phyloP scores from a whole-genome alignment of 2,888 invertebrate species.

The Eilema sororculum region DNA sequence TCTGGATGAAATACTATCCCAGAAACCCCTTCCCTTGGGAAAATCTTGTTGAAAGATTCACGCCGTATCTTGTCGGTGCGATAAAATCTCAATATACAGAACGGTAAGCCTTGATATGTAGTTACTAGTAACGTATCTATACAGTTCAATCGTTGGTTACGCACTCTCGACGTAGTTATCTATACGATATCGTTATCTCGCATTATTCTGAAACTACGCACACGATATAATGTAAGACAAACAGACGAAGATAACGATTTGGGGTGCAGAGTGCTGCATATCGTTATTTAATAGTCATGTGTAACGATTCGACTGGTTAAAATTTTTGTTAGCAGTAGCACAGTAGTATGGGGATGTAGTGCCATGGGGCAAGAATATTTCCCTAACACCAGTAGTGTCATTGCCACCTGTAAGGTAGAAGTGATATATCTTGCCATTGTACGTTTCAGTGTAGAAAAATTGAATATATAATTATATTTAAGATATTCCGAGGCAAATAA shows the following conservation, averaged over 20 bases:
- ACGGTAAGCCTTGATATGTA: neutral
- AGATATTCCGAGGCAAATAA: no score
- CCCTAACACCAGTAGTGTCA: no score
- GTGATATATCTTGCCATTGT: no score
- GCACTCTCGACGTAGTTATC: constrained; percentile 22
- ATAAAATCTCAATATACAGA: neutral
- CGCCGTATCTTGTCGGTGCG: neutral
- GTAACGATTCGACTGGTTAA: neutral
- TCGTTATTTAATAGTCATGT: neutral
- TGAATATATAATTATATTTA: no score
- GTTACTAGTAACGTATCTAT: constrained; percentile 2
- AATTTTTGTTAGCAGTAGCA: no score
- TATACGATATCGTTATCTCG: constrained; percentile 28
- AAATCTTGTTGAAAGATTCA: neutral
- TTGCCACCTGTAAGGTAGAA: no score
- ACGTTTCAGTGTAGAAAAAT: no score
- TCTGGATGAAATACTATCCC: neutral
- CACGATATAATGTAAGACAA: constrained; percentile 25
- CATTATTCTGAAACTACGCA: constrained; percentile 28
- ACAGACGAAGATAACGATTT: constrained; percentile 38
- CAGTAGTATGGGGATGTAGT: no score
- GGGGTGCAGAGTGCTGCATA: neutral
- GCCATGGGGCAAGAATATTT: no score
- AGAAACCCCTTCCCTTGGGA: neutral
- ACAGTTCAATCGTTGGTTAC: constrained; percentile 14